These are phyloP conservation scores for Cerastis rubricosa DNA, from an alignment of 2,888 invertebrate species.

Conservation along the genomic window DNA sequence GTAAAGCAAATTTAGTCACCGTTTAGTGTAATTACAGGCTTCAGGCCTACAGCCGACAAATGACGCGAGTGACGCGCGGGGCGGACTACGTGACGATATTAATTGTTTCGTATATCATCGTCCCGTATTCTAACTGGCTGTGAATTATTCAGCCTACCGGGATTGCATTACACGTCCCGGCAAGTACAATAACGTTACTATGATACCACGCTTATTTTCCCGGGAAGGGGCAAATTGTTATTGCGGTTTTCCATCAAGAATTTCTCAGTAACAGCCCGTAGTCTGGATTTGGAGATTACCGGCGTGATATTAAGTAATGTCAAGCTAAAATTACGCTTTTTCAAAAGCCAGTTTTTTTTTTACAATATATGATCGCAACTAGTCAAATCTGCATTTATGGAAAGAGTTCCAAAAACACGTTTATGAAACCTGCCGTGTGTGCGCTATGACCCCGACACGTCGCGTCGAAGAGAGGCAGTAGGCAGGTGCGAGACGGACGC, in stretches of 20 bases:
- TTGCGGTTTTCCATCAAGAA: background rate
- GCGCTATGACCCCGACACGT: constrained; percentile 9
- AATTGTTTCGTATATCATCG: constrained; percentile 5
- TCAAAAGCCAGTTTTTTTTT: no score
- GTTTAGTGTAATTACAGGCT: constrained; percentile 25
- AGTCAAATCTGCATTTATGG: no score
- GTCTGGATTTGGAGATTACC: background rate
- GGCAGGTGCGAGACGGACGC: constrained; percentile 57
- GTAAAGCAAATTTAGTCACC: background rate
- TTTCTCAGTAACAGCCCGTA: background rate
- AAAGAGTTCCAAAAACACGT: background rate
- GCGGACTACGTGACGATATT: background rate
- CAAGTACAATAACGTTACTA: background rate
- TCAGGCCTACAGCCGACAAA: background rate
- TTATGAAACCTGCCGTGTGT: background rate
- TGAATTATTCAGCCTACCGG: background rate
- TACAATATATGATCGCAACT: no score
- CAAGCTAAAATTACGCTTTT: no score
- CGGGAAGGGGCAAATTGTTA: background rate
- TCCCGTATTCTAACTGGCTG: background rate
- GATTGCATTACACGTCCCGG: background rate
- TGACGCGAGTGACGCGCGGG: background rate
- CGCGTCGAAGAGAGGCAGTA: constrained; percentile 1
- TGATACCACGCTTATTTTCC: background rate
- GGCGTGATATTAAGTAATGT: background rate